Evolutionary conservation across 2,797 vertebrate species (phyloP).

Genomic region (Leptodactylus fallax): DNA sequence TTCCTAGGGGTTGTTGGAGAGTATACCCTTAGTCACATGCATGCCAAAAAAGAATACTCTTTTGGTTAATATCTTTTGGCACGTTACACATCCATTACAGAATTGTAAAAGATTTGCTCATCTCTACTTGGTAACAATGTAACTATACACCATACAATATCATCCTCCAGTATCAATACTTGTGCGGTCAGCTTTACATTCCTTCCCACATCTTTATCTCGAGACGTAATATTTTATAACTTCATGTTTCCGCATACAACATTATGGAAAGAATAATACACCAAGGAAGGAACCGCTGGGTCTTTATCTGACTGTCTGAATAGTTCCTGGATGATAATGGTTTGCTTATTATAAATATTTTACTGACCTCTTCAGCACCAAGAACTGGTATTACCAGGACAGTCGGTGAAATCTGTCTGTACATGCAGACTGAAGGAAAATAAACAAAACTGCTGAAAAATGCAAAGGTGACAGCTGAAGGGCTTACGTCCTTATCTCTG

Average conservation of each 20-base stretch:
- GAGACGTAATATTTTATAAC: not conserved
- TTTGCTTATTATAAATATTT: conserved; percentile 2
- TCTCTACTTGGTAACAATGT: not conserved
- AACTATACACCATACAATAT: not conserved
- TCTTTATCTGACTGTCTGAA: not conserved
- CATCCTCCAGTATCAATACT: not conserved
- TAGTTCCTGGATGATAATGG: not conserved
- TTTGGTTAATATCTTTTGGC: too few species aligned
- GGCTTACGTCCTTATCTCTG: not conserved
- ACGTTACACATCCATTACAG: too few species aligned
- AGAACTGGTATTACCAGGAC: not conserved
- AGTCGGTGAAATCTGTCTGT: not conserved
- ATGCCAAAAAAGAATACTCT: too few species aligned
- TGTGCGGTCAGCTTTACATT: not conserved
- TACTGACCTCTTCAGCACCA: not conserved
- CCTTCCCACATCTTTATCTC: not conserved
- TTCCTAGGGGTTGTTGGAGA: too few species aligned
- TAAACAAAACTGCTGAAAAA: too few species aligned
- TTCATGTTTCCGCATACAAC: not conserved
- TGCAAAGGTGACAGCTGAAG: not conserved
- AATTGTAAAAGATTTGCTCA: too few species aligned
- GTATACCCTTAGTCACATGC: too few species aligned
- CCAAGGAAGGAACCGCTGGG: not conserved
- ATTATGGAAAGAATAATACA: conserved; percentile 6
- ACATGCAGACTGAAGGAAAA: too few species aligned